A percentile compares a stretch with the other conserved stretches of the same genome.
These are phyloP conservation scores for Syngnathus rostellatus DNA, from an alignment of 2,797 vertebrate genomes.

Conservation along the genomic window DNA sequence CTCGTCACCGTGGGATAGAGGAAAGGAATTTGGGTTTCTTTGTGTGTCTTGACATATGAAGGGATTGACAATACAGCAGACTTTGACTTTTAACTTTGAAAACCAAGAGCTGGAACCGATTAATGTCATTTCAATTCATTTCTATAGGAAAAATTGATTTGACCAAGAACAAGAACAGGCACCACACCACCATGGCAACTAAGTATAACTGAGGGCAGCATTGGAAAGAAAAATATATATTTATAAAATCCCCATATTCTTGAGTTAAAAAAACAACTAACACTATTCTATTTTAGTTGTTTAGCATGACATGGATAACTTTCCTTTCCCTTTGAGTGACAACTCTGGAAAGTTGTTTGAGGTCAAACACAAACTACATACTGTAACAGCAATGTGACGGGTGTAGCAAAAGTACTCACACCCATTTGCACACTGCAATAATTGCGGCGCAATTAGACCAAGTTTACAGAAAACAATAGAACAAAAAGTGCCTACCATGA, in stretches of 20 bases:
- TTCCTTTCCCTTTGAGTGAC: not conserved
- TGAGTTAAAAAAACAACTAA: not conserved
- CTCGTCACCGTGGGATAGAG: too few species aligned
- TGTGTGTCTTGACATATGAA: too few species aligned
- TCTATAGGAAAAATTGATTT: not conserved
- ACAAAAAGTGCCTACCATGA: conserved; percentile 29
- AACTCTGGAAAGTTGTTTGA: not conserved
- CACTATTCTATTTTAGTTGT: not conserved
- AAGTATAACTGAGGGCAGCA: too few species aligned
- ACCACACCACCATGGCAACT: too few species aligned
- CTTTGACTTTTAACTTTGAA: too few species aligned
- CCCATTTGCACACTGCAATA: not conserved
- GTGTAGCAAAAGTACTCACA: not conserved
- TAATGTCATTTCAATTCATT: not conserved
- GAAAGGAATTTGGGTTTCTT: too few species aligned
- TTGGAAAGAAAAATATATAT: too few species aligned
- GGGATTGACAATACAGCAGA: too few species aligned
- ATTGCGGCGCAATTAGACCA: not conserved
- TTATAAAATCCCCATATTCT: too few species aligned
- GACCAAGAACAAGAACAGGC: not conserved
- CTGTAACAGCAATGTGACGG: not conserved
- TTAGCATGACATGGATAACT: not conserved
- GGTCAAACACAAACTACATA: not conserved
- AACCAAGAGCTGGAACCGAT: not conserved
- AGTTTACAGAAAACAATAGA: not conserved